Evolutionary conservation across 2,113 vertebrate genomes (phyloP).

Genomic region (Lophochroa leadbeateri): DNA sequence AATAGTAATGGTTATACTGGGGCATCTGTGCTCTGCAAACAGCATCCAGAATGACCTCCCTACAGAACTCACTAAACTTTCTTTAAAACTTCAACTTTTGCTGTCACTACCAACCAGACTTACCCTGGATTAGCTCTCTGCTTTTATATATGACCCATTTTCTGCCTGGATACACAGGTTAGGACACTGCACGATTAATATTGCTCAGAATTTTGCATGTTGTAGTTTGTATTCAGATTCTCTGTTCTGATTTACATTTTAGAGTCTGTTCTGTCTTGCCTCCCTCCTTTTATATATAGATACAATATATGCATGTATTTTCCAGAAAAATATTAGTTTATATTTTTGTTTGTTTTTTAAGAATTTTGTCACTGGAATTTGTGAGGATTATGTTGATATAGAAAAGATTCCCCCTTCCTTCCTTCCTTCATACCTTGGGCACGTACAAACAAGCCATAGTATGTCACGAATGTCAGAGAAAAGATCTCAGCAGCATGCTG

Average conservation of each 20-base stretch:
- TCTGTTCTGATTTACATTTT: not conserved
- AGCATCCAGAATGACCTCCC: not conserved
- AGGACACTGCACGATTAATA: not conserved
- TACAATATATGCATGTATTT: not conserved
- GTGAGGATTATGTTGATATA: not conserved
- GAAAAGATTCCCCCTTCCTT: slow-evolving; percentile 6
- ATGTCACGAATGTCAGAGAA: slow-evolving; percentile 12
- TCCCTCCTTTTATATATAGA: not conserved
- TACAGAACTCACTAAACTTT: not conserved
- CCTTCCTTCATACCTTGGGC: not conserved
- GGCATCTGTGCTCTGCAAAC: not conserved
- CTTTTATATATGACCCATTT: not conserved
- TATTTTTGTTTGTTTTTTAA: not conserved
- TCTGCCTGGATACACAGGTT: not conserved
- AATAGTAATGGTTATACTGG: not conserved
- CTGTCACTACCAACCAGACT: not conserved
- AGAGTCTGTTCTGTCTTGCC: not conserved
- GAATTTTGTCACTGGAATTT: not conserved
- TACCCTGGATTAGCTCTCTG: not conserved
- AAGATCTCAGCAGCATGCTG: not conserved
- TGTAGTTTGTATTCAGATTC: not conserved
- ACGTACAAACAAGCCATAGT: slow-evolving; percentile 25
- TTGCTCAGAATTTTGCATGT: not conserved
- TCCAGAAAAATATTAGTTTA: not conserved
- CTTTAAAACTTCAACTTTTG: not conserved